Conservation (phyloP, 2,888 invertebrate species). For the Microdon myrmicae region DNA sequence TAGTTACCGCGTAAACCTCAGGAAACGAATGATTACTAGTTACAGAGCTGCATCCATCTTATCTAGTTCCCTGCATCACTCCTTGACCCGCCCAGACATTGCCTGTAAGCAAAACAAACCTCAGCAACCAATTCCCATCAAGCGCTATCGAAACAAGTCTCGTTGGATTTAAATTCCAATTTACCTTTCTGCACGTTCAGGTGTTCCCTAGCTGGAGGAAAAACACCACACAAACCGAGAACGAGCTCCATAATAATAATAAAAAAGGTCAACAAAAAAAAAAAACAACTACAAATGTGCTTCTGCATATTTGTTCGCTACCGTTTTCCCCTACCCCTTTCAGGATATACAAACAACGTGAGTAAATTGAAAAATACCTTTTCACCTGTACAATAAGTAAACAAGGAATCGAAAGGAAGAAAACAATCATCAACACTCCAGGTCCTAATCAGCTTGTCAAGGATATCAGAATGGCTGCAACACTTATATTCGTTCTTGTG, state of each 20-base stretch:
- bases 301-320: slow-evolving; percentile 40
- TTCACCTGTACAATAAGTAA: slow-evolving; percentile 41
- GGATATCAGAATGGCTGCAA: slow-evolving; percentile 12
- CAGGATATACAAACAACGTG: slow-evolving; percentile 11
- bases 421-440: slow-evolving; percentile 38
- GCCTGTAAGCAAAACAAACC: too few relatives aligned
- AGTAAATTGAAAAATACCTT: slow-evolving; percentile 48
- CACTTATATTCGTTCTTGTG: slow-evolving; percentile 6
- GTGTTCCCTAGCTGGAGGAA: not conserved
- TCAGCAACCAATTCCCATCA: too few relatives aligned
- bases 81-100: too few relatives aligned
- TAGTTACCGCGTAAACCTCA: too few relatives aligned
- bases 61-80: too few relatives aligned
- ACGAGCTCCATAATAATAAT: slow-evolving; percentile 1
- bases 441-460: slow-evolving; percentile 37
- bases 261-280: slow-evolving; percentile 12
- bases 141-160: slow-evolving; percentile 24
- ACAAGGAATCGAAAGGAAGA: slow-evolving; percentile 7
- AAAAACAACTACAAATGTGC: slow-evolving; percentile 29
- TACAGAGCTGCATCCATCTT: too few relatives aligned
- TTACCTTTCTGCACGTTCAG: slow-evolving; percentile 43
- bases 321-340: slow-evolving; percentile 2
- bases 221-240: not conserved
- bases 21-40: too few relatives aligned
- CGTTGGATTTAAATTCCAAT: slow-evolving; percentile 44